Base-by-base conservation (phyloP, 64 coral and sea anemone genomes). In the Stylophora pistillata region DNA sequence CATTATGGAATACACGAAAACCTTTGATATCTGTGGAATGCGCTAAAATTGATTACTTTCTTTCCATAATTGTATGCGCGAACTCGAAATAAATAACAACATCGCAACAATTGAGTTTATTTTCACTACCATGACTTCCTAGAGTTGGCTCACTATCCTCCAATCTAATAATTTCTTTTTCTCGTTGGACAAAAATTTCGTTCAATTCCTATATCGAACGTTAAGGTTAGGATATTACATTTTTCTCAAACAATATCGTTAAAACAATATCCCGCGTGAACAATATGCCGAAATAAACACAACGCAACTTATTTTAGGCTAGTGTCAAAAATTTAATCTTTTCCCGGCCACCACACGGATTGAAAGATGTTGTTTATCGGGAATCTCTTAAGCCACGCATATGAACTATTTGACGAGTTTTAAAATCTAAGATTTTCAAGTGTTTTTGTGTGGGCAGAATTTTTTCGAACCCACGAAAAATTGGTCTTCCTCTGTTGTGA, bases 191-290 rank as follows among this genome's bases (percentile, higher is more conserved):
- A 33, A 25, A 23, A 30, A 41, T 23, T 82, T 64, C 20, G 41
- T 62, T 21, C 47, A 10, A 41, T 21, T 13, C 28, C 31, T 58
- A 82, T 66, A 33, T 82, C 34, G 79, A 30, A 11, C 59, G 58
- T 41, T 16, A 52, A 82, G n/a, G 20, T 37, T 18, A 81, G 65
- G 29, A 60, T 82, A 17, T 62, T 82, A 21, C 65, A 64, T 63
- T 81, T 82, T 60, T 15, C 79, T 62, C 18, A 82, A 82, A 65
- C 79, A 82, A 82, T 82, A 82, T 82, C 79, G 79, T 82, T 82
- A 82, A 62, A 82, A 65, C 79, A 37, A 65, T 47, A 47, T 82
- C 31, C 79, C 58, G 59, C 10, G 57, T 3, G 79, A 30, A 60
- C 79, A 82, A 82, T 82, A 82, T 60, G 28, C 58, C 18, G 27